Conservation (phyloP, 2,797 vertebrate genomes). For the Poecilia wingei region DNA sequence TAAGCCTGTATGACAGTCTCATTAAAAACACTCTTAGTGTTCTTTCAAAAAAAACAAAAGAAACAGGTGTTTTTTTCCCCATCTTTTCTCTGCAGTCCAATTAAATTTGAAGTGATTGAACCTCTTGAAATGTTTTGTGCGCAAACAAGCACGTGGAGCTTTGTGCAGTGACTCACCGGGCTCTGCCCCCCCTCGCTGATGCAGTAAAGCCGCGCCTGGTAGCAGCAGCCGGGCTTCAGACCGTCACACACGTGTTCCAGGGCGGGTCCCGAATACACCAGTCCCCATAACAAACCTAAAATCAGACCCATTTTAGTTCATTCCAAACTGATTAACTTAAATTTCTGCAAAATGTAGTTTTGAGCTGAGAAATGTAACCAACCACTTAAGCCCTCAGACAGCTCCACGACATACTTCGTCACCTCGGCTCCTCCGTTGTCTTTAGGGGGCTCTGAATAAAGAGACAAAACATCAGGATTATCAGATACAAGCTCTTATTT, state of each 20-base stretch:
- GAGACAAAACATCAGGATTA: conserved; percentile 10
- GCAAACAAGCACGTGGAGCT: conserved; percentile 21
- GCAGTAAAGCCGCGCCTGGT: conserved; percentile 90
- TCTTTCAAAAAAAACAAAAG: neutral
- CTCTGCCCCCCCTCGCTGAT: conserved; percentile 94
- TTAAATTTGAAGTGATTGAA: conserved; percentile 24
- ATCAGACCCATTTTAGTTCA: neutral
- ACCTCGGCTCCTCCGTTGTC: conserved; percentile 90
- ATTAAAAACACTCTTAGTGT: neutral
- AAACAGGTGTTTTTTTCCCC: neutral
- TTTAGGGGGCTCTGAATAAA: conserved; percentile 88
- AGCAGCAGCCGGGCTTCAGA: conserved; percentile 89
- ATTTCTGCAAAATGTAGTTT: neutral
- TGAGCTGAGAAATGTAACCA: conserved; percentile 49
- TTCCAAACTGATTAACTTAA: neutral
- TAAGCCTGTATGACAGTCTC: neutral
- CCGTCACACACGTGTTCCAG: conserved; percentile 90
- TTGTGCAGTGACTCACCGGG: conserved; percentile 82
- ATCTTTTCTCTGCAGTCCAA: conserved; percentile 8
- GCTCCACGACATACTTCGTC: conserved; percentile 90
- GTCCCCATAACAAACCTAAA: conserved; percentile 89
- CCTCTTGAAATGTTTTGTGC: conserved; percentile 21
- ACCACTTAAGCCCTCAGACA: conserved; percentile 90
- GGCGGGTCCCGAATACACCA: conserved; percentile 87
- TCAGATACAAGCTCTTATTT: conserved; percentile 1